Base-by-base conservation (phyloP, 2,113 vertebrate genomes). In the Camelus dromedarius region DNA sequence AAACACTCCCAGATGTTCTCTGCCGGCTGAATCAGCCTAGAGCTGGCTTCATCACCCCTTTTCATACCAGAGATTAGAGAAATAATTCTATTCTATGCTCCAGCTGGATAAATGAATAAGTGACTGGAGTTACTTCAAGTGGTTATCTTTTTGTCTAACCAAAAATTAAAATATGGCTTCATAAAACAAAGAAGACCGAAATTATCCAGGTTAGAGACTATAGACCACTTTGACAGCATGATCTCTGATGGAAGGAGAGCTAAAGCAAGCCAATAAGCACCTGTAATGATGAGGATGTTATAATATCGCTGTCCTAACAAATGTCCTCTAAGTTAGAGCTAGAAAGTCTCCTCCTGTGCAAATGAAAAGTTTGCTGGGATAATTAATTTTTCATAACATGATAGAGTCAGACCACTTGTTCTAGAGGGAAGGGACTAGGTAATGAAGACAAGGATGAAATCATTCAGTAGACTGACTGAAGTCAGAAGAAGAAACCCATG, bases 151-250 rank as follows among this genome's bases (percentile, higher is more conserved):
- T 62, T 54, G 22, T 73, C 22, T 46, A 60, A 81, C 66, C 42
- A 66, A 89, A 96, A 95, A 38, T 83, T 82, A 81, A 82, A 82
- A 91, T 82, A 87, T 13, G 8, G 30, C 0, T 7, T 72, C 42
- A 30, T 72, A 76, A 56, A 89, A 38, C 48, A 67, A 32, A 86
- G 38, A 50, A 52, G 7, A 20, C 80, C 70, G 60, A 86, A 48
- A 76, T 22, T 48, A 82, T 58, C 26, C 28, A 76, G 28, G 24
- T 76, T 77, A 72, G 26, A 73, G 60, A 56, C 48, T 54, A 42
- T 8, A 72, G 50, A 35, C n/a, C 26, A 69, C 52, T 50, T 42
- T 54, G 7, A 76, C 9, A 81, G 6, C 2, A 28, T 14, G 28
- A 42, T 28, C 12, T 46, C n/a, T 46, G 19, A 14, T 26, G 67